Percentiles rank a stretch among this genome's conserved stretches.
Evolutionary conservation across 2,888 invertebrate genomes (phyloP).

Genomic region (Stenchaetothrips biformis): DNA sequence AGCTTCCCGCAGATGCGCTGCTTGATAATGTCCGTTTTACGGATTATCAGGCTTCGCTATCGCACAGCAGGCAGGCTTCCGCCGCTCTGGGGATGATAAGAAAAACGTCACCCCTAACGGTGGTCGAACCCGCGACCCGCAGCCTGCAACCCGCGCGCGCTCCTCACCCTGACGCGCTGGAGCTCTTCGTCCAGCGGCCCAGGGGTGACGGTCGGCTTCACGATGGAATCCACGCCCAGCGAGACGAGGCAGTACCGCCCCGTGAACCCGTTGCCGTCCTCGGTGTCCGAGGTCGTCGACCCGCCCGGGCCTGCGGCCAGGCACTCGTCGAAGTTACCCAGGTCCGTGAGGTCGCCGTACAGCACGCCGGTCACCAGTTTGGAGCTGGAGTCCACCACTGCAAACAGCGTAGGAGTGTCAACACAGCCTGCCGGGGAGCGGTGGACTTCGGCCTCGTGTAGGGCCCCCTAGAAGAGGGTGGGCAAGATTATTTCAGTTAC

Average conservation of each 20-base stretch:
- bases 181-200: not conserved
- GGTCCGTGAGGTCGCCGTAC: not conserved
- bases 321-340: slow-evolving; percentile 7
- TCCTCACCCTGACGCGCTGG: not conserved
- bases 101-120: too few species aligned
- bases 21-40: too few species aligned
- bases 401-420: too few species aligned
- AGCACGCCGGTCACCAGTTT: not conserved
- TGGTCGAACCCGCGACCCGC: too few species aligned
- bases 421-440: too few species aligned
- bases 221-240: not conserved
- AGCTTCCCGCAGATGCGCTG: too few species aligned
- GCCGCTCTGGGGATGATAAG: too few species aligned
- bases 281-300: not conserved
- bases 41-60: too few species aligned
- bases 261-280: not conserved
- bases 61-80: too few species aligned
- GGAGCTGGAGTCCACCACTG: slow-evolving; percentile 11
- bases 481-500: too few species aligned
- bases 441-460: too few species aligned
- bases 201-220: not conserved
- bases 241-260: not conserved
- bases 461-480: too few species aligned
- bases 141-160: not conserved
- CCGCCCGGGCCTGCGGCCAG: not conserved